Evolutionary conservation across 2,113 vertebrate genomes (phyloP).

Genomic region (Eurypyga helias): DNA sequence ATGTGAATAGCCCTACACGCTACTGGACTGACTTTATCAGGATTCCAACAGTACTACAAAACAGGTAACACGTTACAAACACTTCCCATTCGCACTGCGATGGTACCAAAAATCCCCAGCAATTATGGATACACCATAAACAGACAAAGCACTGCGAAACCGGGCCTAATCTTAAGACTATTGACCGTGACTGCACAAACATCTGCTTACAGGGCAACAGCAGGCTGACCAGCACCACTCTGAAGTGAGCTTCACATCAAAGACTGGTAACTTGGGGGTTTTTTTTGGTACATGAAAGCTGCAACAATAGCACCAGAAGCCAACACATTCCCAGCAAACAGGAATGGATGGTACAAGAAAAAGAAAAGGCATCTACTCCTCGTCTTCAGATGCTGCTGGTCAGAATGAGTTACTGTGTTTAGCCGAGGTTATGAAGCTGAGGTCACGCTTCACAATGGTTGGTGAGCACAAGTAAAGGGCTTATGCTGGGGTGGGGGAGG

Average conservation of each 20-base stretch:
- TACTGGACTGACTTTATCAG: neutral
- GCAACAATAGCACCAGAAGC: neutral
- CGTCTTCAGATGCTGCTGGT: neutral
- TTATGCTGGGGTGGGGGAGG: too few species aligned
- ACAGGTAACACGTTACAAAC: neutral
- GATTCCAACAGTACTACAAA: neutral
- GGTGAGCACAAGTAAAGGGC: neutral
- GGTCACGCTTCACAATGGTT: neutral
- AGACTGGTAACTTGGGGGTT: neutral
- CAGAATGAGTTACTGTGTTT: neutral
- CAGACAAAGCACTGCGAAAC: conserved; percentile 28
- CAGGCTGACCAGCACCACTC: neutral
- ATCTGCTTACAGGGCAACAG: neutral
- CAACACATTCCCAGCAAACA: neutral
- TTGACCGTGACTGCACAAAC: neutral
- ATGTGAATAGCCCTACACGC: neutral
- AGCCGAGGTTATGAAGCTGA: conserved; percentile 11
- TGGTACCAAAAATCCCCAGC: neutral
- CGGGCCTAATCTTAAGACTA: neutral
- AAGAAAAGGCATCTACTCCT: neutral
- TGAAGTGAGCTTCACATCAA: neutral
- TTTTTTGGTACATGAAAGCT: neutral
- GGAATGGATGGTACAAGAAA: neutral
- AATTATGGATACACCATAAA: neutral
- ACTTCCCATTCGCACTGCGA: neutral